Evolutionary conservation across 2,113 vertebrate species (phyloP).

Genomic region (Hippolais icterina): DNA sequence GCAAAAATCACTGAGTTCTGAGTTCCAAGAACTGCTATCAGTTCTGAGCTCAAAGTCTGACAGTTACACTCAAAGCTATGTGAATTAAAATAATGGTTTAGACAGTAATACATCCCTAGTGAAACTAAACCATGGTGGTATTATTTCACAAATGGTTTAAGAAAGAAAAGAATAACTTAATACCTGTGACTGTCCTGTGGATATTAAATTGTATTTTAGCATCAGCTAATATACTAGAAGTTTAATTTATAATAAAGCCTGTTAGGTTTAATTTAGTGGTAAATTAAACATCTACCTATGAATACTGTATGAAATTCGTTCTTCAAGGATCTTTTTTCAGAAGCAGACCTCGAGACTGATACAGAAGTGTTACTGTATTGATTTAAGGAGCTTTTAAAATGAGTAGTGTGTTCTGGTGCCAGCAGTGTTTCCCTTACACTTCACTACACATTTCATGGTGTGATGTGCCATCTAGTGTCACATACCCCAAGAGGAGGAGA

Average conservation of each 20-base stretch:
- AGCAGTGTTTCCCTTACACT: background rate
- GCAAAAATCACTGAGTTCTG: background rate
- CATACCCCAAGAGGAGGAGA: background rate
- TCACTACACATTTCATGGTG: background rate
- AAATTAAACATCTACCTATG: background rate
- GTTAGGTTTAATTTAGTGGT: background rate
- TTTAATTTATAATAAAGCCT: background rate
- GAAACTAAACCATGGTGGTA: background rate
- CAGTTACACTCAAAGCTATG: background rate
- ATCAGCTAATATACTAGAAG: background rate
- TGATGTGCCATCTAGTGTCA: slow-evolving; percentile 48
- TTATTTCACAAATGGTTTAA: background rate
- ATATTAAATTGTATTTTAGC: background rate
- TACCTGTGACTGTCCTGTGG: background rate
- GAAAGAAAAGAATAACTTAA: background rate
- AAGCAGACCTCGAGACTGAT: background rate
- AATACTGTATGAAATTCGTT: background rate
- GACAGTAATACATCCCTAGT: background rate
- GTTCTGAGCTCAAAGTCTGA: background rate
- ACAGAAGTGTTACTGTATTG: background rate
- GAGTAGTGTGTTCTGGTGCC: background rate
- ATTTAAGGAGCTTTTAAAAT: background rate
- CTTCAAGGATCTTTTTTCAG: background rate
- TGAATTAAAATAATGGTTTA: background rate
- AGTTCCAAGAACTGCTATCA: background rate